A percentile compares a stretch with the other conserved stretches of the same genome.
These are phyloP conservation scores for Epinephelus malabaricus DNA, from an alignment of 2,797 vertebrate genomes.

Conservation along the genomic window DNA sequence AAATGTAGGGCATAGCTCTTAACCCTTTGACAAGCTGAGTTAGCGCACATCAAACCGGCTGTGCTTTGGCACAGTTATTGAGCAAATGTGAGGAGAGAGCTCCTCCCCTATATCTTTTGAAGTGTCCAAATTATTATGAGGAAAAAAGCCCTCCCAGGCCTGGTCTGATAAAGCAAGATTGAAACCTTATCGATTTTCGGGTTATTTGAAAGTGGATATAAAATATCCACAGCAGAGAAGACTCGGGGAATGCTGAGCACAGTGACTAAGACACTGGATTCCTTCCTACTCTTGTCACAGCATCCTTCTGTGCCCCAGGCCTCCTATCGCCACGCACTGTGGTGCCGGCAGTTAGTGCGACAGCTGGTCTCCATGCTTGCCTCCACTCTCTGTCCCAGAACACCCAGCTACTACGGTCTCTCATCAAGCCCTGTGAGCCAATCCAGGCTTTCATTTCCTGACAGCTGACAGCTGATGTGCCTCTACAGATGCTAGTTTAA, in stretches of 20 bases:
- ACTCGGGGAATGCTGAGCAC: conserved; percentile 45
- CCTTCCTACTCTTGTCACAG: conserved; percentile 69
- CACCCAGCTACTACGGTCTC: conserved; percentile 62
- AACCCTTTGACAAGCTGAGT: conserved; percentile 58
- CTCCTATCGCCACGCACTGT: conserved; percentile 53
- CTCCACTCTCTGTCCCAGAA: conserved; percentile 68
- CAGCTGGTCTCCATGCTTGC: conserved; percentile 81
- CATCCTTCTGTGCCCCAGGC: conserved; percentile 57
- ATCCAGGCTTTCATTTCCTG: conserved; percentile 80
- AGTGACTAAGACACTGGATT: conserved; percentile 57
- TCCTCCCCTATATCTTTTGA: conserved; percentile 56
- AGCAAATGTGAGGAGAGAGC: conserved; percentile 48
- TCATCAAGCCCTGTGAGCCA: conserved; percentile 72
- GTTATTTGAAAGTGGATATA: conserved; percentile 62
- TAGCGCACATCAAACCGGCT: conserved; percentile 54
- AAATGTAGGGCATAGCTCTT: conserved; percentile 66
- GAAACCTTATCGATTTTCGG: conserved; percentile 60
- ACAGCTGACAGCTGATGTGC: conserved; percentile 80
- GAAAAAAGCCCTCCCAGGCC: conserved; percentile 15
- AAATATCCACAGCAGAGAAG: conserved; percentile 48
- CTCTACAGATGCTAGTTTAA: conserved; percentile 80
- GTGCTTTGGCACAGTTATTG: conserved; percentile 48
- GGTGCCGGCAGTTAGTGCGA: conserved; percentile 72
- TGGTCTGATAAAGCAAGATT: conserved; percentile 55
- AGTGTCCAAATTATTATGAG: conserved; percentile 58